Evolutionary conservation across 1,140 invertebrate genomes (phyloP).

Genomic region (Meloidogyne chitwoodi): DNA sequence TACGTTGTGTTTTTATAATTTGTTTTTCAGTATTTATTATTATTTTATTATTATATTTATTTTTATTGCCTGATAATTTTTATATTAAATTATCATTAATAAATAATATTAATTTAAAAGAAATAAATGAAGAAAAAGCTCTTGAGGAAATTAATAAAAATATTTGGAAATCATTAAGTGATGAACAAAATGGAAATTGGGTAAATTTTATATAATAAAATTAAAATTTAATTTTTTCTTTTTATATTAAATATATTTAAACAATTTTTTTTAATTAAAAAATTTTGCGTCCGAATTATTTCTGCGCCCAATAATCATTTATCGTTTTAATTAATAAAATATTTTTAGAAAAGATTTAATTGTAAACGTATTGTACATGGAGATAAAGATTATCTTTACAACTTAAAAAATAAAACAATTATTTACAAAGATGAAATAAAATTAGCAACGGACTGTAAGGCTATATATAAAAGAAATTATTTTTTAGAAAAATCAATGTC

Average conservation of each 20-base stretch:
- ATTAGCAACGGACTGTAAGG: not conserved
- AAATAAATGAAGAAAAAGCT: not conserved
- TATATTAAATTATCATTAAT: not conserved
- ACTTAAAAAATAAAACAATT: not conserved
- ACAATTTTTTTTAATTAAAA: no score
- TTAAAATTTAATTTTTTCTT: no score
- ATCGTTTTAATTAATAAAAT: no score
- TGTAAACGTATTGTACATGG: not conserved
- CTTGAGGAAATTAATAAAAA: not conserved
- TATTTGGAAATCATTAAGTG: not conserved
- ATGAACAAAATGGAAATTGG: not conserved
- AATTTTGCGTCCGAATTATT: no score
- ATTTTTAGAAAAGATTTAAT: not conserved
- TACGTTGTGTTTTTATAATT: not conserved
- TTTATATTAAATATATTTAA: no score
- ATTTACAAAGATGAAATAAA: not conserved
- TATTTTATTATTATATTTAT: not conserved
- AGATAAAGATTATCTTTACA: not conserved
- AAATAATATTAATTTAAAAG: not conserved
- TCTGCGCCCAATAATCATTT: no score
- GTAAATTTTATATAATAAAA: no score
- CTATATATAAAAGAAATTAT: not conserved
- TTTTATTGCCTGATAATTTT: not conserved
- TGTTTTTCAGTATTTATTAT: not conserved
- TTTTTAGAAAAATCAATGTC: constrained; percentile 10